Conservation (phyloP, 1,140 invertebrate genomes). For the Euborellia annulipes region DNA sequence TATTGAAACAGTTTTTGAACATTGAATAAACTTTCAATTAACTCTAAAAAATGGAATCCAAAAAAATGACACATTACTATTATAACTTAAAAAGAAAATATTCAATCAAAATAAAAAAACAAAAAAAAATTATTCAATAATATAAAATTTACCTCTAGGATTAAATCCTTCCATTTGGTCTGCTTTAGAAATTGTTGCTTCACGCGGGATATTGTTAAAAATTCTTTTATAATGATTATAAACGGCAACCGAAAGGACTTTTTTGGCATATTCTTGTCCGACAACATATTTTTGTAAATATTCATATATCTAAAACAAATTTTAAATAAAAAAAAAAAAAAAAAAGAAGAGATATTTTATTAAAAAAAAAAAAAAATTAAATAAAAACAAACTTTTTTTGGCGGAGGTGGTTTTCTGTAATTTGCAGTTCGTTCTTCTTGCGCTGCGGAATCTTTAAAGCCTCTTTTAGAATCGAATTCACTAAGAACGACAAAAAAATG, state of each 20-base stretch:
- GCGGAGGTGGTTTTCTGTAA: constrained; percentile 76
- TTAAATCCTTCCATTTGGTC: too few species aligned
- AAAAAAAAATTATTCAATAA: too few species aligned
- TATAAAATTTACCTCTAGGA: too few species aligned
- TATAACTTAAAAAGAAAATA: too few species aligned
- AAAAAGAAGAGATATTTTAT: background rate
- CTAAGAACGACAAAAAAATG: constrained; percentile 96
- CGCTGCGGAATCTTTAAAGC: constrained; percentile 58
- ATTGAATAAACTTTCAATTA: too few species aligned
- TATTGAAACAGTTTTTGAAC: too few species aligned
- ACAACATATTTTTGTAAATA: constrained; percentile 92
- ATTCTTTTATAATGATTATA: constrained; percentile 99
- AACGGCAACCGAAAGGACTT: constrained; percentile 94
- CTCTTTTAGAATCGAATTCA: constrained; percentile 76
- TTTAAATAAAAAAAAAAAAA: constrained; percentile 17
- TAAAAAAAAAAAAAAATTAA: constrained; percentile 1
- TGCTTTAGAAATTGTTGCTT: constrained; percentile 18
- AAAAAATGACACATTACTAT: too few species aligned
- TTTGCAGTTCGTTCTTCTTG: constrained; percentile 41
- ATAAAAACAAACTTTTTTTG: constrained; percentile 54
- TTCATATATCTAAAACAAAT: constrained; percentile 76
- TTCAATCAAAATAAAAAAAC: too few species aligned
- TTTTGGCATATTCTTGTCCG: constrained; percentile 96
- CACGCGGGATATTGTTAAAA: constrained; percentile 74
- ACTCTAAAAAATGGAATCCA: too few species aligned